Conservation (phyloP, 2,888 invertebrate species). For the Aspidiotus destructor region DNA sequence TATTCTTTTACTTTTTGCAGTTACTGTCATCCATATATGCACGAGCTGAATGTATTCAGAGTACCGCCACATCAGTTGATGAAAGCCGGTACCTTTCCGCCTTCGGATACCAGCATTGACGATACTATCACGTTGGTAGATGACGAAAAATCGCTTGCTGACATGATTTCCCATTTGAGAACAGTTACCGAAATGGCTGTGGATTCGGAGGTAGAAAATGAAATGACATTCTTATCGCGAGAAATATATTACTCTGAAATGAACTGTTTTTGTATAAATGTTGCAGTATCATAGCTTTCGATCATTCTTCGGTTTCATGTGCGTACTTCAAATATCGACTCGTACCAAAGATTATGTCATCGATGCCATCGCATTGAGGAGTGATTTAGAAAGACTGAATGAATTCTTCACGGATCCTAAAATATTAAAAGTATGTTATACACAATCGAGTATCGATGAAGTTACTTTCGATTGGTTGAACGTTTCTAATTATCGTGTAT, state of each 20-base stretch:
- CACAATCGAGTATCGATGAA: too few species aligned
- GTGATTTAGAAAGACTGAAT: constrained; percentile 72
- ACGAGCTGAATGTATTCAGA: constrained; percentile 66
- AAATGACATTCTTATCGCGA: background rate
- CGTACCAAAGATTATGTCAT: constrained; percentile 71
- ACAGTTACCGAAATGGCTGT: constrained; percentile 68
- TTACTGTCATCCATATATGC: constrained; percentile 79
- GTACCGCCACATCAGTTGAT: constrained; percentile 49
- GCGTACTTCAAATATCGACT: constrained; percentile 90
- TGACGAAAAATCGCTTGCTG: constrained; percentile 53
- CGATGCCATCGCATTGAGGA: constrained; percentile 72
- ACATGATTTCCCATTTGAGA: constrained; percentile 57
- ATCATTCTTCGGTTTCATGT: constrained; percentile 87
- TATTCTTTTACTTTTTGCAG: constrained; percentile 42
- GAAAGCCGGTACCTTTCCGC: constrained; percentile 44
- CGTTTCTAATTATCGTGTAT: too few species aligned
- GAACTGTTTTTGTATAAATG: constrained; percentile 36
- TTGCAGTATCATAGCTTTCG: constrained; percentile 78
- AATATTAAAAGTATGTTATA: constrained; percentile 64
- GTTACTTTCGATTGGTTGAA: background rate
- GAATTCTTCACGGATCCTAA: constrained; percentile 80
- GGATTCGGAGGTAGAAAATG: constrained; percentile 57
- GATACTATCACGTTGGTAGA: constrained; percentile 59
- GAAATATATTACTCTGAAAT: background rate
- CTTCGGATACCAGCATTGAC: constrained; percentile 52